Evolutionary conservation across 2,888 invertebrate species (phyloP).

Genomic region (Drosophila algonquin): DNA sequence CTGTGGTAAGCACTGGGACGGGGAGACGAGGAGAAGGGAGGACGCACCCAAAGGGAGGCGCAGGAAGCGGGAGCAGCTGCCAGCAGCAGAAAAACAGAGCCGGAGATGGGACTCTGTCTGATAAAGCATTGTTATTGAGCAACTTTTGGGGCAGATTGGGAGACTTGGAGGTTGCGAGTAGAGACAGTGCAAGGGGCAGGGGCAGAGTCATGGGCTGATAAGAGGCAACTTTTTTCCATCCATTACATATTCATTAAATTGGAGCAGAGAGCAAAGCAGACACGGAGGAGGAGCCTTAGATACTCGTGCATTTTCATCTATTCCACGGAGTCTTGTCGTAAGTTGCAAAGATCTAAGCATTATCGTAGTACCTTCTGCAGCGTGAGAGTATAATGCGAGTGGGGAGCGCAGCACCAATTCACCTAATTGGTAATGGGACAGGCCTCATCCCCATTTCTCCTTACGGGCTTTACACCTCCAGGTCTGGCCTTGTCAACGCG

Average conservation of each 20-base stretch:
- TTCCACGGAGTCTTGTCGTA: neutral
- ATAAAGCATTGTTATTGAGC: constrained; percentile 25
- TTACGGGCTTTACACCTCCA: constrained; percentile 15
- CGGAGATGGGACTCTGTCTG: constrained; percentile 23
- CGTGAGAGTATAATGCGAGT: neutral
- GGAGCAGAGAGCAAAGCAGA: constrained; percentile 22
- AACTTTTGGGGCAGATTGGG: constrained; percentile 10
- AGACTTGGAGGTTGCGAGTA: neutral
- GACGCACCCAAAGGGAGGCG: constrained; percentile 12
- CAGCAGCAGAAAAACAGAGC: constrained; percentile 21
- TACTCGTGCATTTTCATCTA: neutral
- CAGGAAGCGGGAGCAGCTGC: constrained; percentile 21
- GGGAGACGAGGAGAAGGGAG: constrained; percentile 26
- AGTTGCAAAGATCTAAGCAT: neutral
- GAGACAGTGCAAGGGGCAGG: neutral
- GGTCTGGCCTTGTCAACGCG: neutral
- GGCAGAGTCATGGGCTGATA: constrained; percentile 14
- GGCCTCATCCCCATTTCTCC: neutral
- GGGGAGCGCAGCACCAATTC: constrained; percentile 40
- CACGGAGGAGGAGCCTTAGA: neutral
- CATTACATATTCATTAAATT: constrained; percentile 79
- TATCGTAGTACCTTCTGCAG: neutral
- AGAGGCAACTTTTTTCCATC: constrained; percentile 29
- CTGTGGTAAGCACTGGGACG: neutral
- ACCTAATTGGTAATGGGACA: constrained; percentile 65